Base-by-base conservation (phyloP, 2,113 vertebrate species). In the Perca fluviatilis region DNA sequence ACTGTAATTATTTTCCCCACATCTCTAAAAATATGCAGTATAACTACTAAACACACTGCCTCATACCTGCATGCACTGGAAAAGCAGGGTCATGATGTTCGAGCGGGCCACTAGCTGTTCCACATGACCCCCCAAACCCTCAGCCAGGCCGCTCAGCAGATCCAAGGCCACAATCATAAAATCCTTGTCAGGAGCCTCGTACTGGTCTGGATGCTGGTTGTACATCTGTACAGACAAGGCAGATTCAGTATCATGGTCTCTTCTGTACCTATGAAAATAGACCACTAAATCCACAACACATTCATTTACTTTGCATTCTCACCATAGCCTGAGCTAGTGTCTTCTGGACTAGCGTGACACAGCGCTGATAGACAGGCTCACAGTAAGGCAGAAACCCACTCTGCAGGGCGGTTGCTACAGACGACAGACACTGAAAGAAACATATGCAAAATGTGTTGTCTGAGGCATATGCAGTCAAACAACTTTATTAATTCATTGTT, bases 91-190 rank as follows among this genome's bases (percentile, higher is more conserved):
- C 98, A 98, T 98, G 89, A 99, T 96, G 94, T 99, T 99, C 65
- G 97, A 98, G 0, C 97, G 96, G 9, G 97, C 97, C 27, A 99
- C 98, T 33, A 99, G 90, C 93, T 98, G 97, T 13, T 99, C 98
- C 85, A 99, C 97, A 0, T 97, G 96, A 18, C 93, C 95, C 0
- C 98, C 97, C 0, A 99, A 90, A 43, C 98, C 98, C 86, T 99
- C 98, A 0, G 98, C 98, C 90, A 99, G 88, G 5, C 98, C 98
- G 0, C 98, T 99, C 30, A 99, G 95, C 86, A 99, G 93, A 79
- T 99, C 98, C 89, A 99, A 90, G 0, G 98, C 98, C 79, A 99
- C 98, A 0, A 99, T 99, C 98, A 99, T 99, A 84, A 99, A 99
- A 63, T 99, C 98, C 86, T 99, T 99, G 83, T 99, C 98, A 0